Percentiles rank a stretch among this genome's conserved stretches.
phyloP scores from a whole-genome alignment of 2,888 invertebrate genomes.

The Aphelenchoides bicaudatus region DNA sequence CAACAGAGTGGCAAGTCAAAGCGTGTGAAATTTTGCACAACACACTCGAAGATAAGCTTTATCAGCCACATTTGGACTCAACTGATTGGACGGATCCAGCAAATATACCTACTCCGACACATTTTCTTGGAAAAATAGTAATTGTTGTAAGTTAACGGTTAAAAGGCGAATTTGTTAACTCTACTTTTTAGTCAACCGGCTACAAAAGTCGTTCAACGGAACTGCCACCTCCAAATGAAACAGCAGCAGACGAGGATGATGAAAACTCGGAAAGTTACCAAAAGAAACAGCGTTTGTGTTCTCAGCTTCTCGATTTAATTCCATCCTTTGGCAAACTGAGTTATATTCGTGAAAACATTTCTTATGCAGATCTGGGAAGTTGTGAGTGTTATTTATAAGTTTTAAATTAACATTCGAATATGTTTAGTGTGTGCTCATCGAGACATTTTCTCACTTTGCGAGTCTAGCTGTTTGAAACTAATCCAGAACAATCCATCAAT shows the following conservation, averaged over 20 bases:
- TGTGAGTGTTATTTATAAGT: conserved; percentile 2
- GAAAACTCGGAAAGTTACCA: conserved; percentile 3
- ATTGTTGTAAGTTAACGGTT: conserved; percentile 31
- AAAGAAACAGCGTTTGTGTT: neutral
- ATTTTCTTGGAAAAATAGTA: conserved; percentile 55
- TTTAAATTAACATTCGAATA: conserved; percentile 8
- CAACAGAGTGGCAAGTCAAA: conserved; percentile 62
- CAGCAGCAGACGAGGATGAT: conserved; percentile 4
- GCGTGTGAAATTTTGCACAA: conserved; percentile 61
- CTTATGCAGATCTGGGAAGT: conserved; percentile 12
- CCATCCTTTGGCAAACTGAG: conserved; percentile 11
- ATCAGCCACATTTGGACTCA: conserved; percentile 37
- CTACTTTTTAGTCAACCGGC: conserved; percentile 3
- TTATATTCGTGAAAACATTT: conserved; percentile 14
- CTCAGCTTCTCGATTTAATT: conserved; percentile 14
- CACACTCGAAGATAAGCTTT: conserved; percentile 60
- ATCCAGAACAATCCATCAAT: conserved; percentile 62
- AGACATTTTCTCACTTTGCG: conserved; percentile 46
- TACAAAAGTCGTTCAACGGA: conserved; percentile 14
- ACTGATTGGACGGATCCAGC: conserved; percentile 47
- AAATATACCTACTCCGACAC: conserved; percentile 48
- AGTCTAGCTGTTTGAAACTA: conserved; percentile 58
- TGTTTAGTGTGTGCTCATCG: conserved; percentile 40
- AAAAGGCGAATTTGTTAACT: neutral
- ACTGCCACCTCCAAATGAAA: neutral